phyloP scores from a whole-genome alignment of 2,113 vertebrate genomes.

The Cichladusa arquata region DNA sequence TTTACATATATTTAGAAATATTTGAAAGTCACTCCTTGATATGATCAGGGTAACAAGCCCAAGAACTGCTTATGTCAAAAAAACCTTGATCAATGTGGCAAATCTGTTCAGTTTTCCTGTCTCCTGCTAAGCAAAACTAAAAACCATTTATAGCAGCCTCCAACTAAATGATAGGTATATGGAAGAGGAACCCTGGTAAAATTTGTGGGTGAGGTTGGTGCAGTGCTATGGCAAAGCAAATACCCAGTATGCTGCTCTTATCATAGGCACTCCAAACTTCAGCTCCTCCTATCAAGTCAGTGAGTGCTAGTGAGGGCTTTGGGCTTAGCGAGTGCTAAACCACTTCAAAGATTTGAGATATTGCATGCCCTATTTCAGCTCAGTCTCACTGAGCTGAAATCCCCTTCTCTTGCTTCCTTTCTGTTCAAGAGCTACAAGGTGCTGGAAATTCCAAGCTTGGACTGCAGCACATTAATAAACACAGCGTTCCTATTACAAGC shows the following conservation, averaged over 20 bases:
- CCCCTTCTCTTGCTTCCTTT: background rate
- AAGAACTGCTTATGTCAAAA: background rate
- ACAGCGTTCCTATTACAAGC: accelerated
- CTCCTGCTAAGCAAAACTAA: background rate
- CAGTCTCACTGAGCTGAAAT: background rate
- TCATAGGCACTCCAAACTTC: background rate
- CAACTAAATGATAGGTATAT: accelerated
- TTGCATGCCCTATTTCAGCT: background rate
- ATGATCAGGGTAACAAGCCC: background rate
- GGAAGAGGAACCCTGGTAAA: background rate
- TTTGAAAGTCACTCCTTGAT: background rate
- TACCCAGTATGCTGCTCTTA: background rate
- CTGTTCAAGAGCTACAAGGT: background rate
- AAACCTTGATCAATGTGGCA: background rate
- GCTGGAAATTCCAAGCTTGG: background rate
- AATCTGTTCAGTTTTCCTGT: background rate
- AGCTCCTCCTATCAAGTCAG: background rate
- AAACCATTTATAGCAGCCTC: background rate
- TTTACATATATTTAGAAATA: background rate
- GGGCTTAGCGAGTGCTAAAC: background rate
- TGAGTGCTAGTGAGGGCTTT: background rate
- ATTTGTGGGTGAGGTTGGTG: background rate
- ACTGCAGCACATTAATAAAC: background rate
- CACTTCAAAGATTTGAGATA: background rate
- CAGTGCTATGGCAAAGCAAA: background rate